A percentile compares a stretch with the other conserved stretches of the same genome.
Evolutionary conservation across 2,113 vertebrate genomes (phyloP).

Genomic region (rat (Rattus norvegicus)): DNA sequence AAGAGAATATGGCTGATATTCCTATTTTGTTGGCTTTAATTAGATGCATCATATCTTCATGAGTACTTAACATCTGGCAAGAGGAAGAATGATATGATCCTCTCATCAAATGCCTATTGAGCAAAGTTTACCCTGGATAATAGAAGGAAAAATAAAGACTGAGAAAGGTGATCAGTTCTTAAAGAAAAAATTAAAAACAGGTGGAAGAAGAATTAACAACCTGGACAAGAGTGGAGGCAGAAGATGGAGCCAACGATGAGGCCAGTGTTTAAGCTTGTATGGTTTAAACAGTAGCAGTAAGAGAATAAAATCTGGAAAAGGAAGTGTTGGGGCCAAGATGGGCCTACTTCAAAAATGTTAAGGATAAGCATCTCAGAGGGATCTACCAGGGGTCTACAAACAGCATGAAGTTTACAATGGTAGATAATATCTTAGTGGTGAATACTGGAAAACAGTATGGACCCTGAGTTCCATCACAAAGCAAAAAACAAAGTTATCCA

Average conservation of each 20-base stretch:
- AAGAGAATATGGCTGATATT: slow-evolving; percentile 41
- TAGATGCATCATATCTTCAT: slow-evolving; percentile 42
- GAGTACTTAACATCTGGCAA: slow-evolving; percentile 18
- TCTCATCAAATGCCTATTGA: slow-evolving; percentile 24
- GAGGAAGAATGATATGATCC: not conserved
- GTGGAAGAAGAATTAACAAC: not conserved
- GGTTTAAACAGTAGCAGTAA: not conserved
- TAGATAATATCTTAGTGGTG: not conserved
- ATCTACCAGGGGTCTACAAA: not conserved
- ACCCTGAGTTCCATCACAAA: not conserved
- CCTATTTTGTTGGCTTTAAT: slow-evolving; percentile 58
- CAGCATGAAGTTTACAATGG: not conserved
- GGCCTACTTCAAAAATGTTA: not conserved
- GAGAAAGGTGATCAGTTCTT: not conserved
- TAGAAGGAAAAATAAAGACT: not conserved
- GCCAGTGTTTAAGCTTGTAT: not conserved
- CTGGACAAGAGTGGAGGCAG: not conserved
- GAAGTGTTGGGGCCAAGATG: not conserved
- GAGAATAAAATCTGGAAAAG: not conserved
- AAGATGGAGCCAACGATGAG: not conserved
- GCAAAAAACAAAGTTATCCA: not conserved
- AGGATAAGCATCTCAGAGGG: not conserved
- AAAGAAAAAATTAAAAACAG: not conserved
- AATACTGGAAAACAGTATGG: not conserved
- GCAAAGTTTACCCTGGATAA: not conserved